These are phyloP conservation scores for Typhlomys cinereus DNA, from an alignment of 2,113 vertebrate genomes.

Conservation along the genomic window DNA sequence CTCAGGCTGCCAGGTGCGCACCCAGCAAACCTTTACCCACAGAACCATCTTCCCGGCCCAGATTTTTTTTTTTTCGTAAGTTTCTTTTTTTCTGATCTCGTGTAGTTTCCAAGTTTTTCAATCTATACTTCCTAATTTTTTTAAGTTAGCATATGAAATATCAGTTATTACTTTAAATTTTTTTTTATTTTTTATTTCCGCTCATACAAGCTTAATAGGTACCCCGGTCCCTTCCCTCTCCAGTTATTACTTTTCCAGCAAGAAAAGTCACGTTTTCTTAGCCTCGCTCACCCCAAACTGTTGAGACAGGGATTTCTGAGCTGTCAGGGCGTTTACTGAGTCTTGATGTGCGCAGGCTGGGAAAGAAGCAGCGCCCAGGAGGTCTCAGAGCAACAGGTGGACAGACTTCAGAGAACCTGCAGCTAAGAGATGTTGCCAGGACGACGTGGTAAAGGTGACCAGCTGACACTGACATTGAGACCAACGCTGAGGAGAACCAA, in stretches of 20 bases:
- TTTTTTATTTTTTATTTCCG: too few species aligned
- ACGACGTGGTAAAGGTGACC: neutral
- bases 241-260: too few species aligned
- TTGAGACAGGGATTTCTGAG: neutral
- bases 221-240: too few species aligned
- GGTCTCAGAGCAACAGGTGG: neutral
- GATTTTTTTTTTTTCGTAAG: neutral
- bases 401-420: neutral
- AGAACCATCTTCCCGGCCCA: too few species aligned
- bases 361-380: neutral
- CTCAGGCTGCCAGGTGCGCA: too few species aligned
- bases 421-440: neutral
- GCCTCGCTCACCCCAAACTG: neutral
- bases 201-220: too few species aligned
- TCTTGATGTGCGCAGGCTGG: neutral
- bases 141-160: neutral
- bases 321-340: neutral
- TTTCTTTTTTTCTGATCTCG: neutral
- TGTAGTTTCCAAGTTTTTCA: conserved; percentile 17
- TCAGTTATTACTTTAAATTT: neutral
- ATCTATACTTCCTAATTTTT: neutral
- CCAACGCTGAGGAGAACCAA: neutral
- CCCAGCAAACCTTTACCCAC: too few species aligned
- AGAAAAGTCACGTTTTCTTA: neutral
- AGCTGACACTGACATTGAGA: neutral